phyloP scores from a whole-genome alignment of 2,113 vertebrate species.

The Strigops habroptila region DNA sequence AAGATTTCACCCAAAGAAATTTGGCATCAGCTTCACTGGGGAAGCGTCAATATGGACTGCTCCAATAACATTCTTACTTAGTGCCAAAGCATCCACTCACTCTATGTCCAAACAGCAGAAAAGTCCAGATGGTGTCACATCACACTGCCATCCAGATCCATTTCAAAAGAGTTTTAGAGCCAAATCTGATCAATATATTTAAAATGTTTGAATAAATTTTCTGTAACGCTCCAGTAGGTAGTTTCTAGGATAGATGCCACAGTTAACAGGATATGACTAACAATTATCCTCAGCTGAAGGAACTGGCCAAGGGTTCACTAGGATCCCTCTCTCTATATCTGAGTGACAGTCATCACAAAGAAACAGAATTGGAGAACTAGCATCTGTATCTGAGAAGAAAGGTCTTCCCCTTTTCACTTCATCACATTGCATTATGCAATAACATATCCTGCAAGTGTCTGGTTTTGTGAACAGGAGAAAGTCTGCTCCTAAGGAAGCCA shows the following conservation, averaged over 20 bases:
- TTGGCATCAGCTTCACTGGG: neutral
- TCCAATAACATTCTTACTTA: neutral
- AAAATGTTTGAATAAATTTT: conserved; percentile 6
- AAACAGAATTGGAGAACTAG: neutral
- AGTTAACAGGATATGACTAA: neutral
- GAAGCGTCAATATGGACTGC: neutral
- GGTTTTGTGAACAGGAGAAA: neutral
- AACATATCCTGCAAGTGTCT: neutral
- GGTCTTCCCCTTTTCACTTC: neutral
- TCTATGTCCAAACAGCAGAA: conserved; percentile 39
- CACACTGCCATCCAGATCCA: conserved; percentile 1
- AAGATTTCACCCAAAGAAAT: neutral
- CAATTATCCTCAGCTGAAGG: neutral
- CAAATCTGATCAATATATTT: conserved; percentile 31
- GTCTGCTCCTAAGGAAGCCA: neutral
- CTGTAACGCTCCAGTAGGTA: neutral
- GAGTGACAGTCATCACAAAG: neutral
- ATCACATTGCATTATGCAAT: neutral
- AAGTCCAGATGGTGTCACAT: conserved; percentile 30
- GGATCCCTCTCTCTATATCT: neutral
- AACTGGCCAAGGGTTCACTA: neutral
- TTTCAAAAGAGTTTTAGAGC: neutral
- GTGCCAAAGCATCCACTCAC: conserved; percentile 17
- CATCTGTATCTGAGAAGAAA: neutral
- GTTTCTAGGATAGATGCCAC: neutral